These are phyloP conservation scores for Leptinotarsa texana DNA, from an alignment of 1,140 invertebrate genomes.

Conservation along the genomic window DNA sequence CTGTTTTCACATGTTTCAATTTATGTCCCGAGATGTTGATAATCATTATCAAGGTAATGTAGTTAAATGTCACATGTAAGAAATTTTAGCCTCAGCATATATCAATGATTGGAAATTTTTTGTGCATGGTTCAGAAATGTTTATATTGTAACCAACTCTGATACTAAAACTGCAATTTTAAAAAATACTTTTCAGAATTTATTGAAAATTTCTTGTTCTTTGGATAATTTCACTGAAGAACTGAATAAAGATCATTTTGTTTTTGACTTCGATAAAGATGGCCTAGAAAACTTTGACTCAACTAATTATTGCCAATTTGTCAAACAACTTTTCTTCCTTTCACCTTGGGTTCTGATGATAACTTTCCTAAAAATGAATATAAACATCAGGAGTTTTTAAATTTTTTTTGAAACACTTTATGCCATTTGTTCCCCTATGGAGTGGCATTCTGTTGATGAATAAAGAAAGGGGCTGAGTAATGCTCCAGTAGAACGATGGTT, in stretches of 20 bases:
- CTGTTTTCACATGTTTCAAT: constrained; percentile 20
- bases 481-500: constrained; percentile 13
- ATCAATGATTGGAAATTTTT: constrained; percentile 6
- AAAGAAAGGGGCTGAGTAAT: constrained; percentile 12
- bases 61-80: constrained; percentile 7
- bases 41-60: constrained; percentile 10
- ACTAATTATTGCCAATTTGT: background rate
- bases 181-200: background rate
- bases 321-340: background rate
- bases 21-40: constrained; percentile 14
- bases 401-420: background rate
- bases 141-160: constrained; percentile 8
- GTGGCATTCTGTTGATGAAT: constrained; percentile 17
- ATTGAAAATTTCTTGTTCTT: constrained; percentile 13
- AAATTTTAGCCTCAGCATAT: constrained; percentile 17
- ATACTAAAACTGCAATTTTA: constrained; percentile 8
- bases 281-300: background rate
- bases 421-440: background rate
- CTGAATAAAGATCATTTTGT: background rate
- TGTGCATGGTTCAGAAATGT: constrained; percentile 7
- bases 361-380: constrained; percentile 5
- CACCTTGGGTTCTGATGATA: background rate
- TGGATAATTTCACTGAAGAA: background rate
- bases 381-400: background rate
- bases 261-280: no score